Evolutionary conservation across 2,888 invertebrate genomes (phyloP).

Genomic region (Sminthurides aquaticus): DNA sequence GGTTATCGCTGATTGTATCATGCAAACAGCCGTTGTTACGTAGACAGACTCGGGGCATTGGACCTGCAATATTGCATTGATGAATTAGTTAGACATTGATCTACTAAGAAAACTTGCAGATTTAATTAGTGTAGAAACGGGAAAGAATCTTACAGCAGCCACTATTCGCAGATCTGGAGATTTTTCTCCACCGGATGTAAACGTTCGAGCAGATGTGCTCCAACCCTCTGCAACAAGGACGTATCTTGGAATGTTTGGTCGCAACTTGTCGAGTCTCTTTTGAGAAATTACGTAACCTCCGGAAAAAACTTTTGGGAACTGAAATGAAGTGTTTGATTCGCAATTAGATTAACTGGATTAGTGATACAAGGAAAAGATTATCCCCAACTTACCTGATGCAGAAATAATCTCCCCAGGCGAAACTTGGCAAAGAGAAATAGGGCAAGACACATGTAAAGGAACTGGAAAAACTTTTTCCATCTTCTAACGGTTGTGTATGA

Average conservation of each 20-base stretch:
- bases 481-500: slow-evolving; percentile 61
- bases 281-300: neutral
- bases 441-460: neutral
- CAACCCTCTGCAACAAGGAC: slow-evolving; percentile 6
- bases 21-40: neutral
- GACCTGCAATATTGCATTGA: neutral
- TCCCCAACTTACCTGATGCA: neutral
- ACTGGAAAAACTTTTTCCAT: slow-evolving; percentile 15
- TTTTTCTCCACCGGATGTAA: neutral
- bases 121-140: neutral
- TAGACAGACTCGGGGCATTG: neutral
- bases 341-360: too few relatives aligned
- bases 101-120: too few relatives aligned
- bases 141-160: neutral
- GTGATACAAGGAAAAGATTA: neutral
- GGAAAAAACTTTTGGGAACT: slow-evolving; percentile 5
- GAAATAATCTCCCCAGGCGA: neutral
- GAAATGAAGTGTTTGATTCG: too few relatives aligned
- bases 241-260: neutral
- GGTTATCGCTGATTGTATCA: slow-evolving; percentile 6
- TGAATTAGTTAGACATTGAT: too few relatives aligned
- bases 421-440: neutral
- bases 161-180: neutral
- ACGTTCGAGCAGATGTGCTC: neutral
- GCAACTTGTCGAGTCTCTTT: neutral